Base-by-base conservation (phyloP, 37 sponge, comb jelly and placozoan species). In the Petrosia ficiformis region DNA sequence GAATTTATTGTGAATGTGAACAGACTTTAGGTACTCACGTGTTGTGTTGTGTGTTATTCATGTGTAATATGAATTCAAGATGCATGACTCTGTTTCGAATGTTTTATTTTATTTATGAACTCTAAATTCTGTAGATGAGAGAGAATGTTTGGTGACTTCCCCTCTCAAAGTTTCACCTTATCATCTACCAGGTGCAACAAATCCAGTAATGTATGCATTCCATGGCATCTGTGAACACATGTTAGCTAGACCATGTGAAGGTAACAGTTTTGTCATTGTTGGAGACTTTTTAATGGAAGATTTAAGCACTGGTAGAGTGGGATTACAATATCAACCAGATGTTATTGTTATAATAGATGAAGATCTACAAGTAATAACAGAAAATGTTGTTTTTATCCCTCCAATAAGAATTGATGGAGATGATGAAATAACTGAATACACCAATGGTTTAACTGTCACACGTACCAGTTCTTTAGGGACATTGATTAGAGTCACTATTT, bases 191-290 rank as follows among this genome's bases (percentile, higher is more conserved):
- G 54, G 54, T 19, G 14, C 8, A 19, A 26, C 63, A 11, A 25
- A 35, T 0, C 67, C 24, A 32, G 28, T 1, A 0, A 41, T 8
- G 63, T 87, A 77, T 42, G 38, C 25, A 29, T 73, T 87, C 59
- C 61, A 64, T 11, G 82, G 74, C 30, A 36, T 66, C 0, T 87
- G 88, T 54, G 88, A 87, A n/a, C 77, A 81, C 36, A 36, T 43
- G 0, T 19, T 80, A 10, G 60, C 76, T 0, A 24, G 65, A 14
- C 43, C 72, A 0, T 87, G 88, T 32, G 57, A 72, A 6, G 73
- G 28, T 16, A 39, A 0, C 29, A 43, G 22, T 4, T 42, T 42
- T 22, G 72, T 87, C 34, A 60, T 87, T n/a, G 71, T 68, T 42
- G 88, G 72, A 3, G 82, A 87, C 52, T 87, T 74, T 52, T 60